phyloP scores from a whole-genome alignment of 53 echinoderm and acorn worm species.

The Holothuria scabra region DNA sequence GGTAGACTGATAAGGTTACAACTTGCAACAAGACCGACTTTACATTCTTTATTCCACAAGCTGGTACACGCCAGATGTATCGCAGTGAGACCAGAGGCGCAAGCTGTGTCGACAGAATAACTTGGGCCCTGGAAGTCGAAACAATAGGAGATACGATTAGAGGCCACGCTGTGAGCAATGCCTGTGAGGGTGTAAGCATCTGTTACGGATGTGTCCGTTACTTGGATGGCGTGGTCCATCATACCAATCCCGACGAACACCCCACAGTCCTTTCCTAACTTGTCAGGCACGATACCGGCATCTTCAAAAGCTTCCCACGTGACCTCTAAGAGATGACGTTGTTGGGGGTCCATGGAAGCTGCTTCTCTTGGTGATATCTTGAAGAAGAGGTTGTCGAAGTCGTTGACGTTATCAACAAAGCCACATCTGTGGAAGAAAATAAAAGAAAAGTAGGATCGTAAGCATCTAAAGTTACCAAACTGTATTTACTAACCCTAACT shows the following conservation, averaged over 20 bases:
- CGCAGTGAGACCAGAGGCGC: constrained; percentile 92
- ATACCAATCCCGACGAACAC: constrained; percentile 86
- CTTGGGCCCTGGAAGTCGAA: constrained; percentile 88
- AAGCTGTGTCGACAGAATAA: constrained; percentile 88
- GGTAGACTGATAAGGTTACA: constrained; percentile 82
- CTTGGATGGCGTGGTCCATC: constrained; percentile 80
- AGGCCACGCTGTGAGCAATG: constrained; percentile 71
- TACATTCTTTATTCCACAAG: constrained; percentile 86
- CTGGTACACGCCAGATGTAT: constrained; percentile 90
- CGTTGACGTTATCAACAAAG: constrained; percentile 75
- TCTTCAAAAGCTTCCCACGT: constrained; percentile 93
- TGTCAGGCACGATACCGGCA: constrained; percentile 76
- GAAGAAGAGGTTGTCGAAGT: constrained; percentile 92
- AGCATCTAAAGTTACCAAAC: too few relatives aligned
- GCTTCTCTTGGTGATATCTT: constrained; percentile 94
- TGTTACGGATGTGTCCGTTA: constrained; percentile 64
- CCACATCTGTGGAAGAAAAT: constrained; percentile 50
- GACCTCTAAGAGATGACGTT: constrained; percentile 89
- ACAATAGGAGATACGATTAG: constrained; percentile 83
- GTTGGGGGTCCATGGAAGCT: constrained; percentile 89
- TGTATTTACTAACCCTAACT: too few relatives aligned
- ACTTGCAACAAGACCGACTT: constrained; percentile 75
- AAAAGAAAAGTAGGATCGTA: too few relatives aligned
- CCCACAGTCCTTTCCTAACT: constrained; percentile 63
- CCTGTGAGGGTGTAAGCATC: constrained; percentile 90